Conservation (phyloP, 2,888 invertebrate genomes). For the Standfussiana lucernea region DNA sequence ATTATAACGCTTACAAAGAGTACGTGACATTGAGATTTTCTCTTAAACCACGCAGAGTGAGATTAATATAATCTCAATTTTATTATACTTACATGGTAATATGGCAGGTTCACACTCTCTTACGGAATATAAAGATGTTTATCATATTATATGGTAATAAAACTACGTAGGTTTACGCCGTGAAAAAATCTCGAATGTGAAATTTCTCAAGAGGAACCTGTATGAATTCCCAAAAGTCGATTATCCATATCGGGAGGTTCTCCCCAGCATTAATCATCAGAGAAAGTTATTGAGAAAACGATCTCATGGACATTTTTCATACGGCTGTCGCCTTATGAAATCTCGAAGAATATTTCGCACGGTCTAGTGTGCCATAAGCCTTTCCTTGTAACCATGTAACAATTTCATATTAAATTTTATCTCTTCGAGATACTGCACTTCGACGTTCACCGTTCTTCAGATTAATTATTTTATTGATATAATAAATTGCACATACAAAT, state of each 20-base stretch:
- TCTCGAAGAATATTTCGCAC: constrained; percentile 31
- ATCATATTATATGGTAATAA: constrained; percentile 35
- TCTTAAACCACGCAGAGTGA: not conserved
- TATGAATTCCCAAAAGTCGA: constrained; percentile 53
- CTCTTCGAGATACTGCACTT: not conserved
- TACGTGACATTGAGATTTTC: not conserved
- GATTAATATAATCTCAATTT: not conserved
- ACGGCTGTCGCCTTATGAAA: constrained; percentile 29
- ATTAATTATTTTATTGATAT: constrained; percentile 11
- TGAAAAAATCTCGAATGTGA: constrained; percentile 39
- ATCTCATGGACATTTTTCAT: constrained; percentile 35
- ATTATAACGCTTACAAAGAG: not conserved
- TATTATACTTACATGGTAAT: constrained; percentile 3
- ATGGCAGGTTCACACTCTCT: constrained; percentile 3
- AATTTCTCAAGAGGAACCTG: constrained; percentile 33
- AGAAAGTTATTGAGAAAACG: constrained; percentile 62
- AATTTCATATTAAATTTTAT: constrained; percentile 3
- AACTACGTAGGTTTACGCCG: not conserved
- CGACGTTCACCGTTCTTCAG: constrained; percentile 32
- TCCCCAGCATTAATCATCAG: constrained; percentile 47
- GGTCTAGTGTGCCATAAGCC: not conserved
- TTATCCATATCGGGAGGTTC: constrained; percentile 53
- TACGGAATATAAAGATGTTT: constrained; percentile 25
- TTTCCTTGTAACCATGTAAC: not conserved
- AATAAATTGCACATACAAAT: constrained; percentile 7